A percentile compares a stretch with the other conserved stretches of the same genome.
phyloP scores from a whole-genome alignment of 1,140 invertebrate species.

The Heliconius hewitsoni region DNA sequence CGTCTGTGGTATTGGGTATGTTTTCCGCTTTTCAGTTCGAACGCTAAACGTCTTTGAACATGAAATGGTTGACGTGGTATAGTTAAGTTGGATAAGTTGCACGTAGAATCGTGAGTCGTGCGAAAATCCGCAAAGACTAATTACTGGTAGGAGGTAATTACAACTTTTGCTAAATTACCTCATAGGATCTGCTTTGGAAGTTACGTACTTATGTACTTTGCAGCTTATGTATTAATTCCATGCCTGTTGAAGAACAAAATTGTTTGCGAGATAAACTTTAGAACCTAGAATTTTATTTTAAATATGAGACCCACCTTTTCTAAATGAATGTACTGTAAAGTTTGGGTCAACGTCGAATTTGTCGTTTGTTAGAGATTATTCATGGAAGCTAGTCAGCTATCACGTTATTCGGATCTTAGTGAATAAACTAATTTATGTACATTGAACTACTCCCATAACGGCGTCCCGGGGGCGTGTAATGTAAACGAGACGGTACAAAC shows the following conservation, averaged over 20 bases:
- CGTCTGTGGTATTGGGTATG: not conserved
- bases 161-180: constrained; percentile 12
- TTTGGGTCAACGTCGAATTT: not conserved
- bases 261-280: not conserved
- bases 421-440: constrained; percentile 13
- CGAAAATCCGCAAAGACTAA: constrained; percentile 6
- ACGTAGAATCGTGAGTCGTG: not conserved
- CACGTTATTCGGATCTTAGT: not conserved
- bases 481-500: not conserved
- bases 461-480: not conserved
- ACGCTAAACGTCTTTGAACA: not conserved
- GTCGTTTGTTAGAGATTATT: constrained; percentile 7
- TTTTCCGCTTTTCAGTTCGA: not conserved
- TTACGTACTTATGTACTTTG: constrained; percentile 1
- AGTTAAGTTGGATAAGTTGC: not conserved
- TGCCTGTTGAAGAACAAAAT: not conserved
- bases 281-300: not conserved
- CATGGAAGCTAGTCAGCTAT: constrained; percentile 1
- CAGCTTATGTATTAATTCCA: not conserved
- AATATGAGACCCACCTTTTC: not conserved
- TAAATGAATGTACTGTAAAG: not conserved
- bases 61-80: not conserved
- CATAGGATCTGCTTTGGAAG: not conserved
- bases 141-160: constrained; percentile 2
- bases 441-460: constrained; percentile 12